phyloP scores from a whole-genome alignment of 2,888 invertebrate genomes.

The Steinernema scapterisci region DNA sequence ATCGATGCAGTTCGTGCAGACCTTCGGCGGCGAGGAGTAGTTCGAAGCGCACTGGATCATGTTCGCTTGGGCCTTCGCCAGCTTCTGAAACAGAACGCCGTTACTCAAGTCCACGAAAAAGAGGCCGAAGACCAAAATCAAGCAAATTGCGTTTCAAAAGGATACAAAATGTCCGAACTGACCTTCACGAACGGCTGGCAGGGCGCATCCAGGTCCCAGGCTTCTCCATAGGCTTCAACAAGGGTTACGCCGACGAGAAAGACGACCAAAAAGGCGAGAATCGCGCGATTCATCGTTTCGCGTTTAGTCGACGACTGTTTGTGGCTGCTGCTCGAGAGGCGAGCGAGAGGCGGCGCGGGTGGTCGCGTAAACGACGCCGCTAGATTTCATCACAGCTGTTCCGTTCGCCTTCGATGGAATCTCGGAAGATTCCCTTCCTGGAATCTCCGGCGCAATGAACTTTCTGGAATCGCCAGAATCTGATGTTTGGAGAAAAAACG shows the following conservation, averaged over 20 bases:
- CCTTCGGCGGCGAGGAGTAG: slow-evolving; percentile 64
- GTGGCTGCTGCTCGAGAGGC: background rate
- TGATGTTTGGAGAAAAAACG: too few relatives aligned
- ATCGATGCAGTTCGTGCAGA: slow-evolving; percentile 64
- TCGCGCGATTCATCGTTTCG: background rate
- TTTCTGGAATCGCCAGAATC: background rate
- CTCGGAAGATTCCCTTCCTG: too few relatives aligned
- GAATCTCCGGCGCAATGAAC: background rate
- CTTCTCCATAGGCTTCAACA: slow-evolving; percentile 28
- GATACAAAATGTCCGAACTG: too few relatives aligned
- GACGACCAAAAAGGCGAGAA: background rate
- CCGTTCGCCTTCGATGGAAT: too few relatives aligned
- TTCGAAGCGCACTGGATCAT: slow-evolving; percentile 62
- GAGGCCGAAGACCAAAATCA: background rate
- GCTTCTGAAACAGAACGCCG: slow-evolving; percentile 41
- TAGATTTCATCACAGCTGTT: background rate
- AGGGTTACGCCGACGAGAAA: background rate
- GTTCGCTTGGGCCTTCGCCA: slow-evolving; percentile 47
- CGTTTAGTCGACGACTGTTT: too few relatives aligned
- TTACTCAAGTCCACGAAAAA: background rate
- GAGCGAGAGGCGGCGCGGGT: background rate
- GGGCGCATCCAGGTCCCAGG: slow-evolving; percentile 61
- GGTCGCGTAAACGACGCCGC: too few relatives aligned
- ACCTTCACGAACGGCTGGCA: slow-evolving; percentile 62
- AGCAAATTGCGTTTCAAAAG: too few relatives aligned